These are phyloP conservation scores for Trochalopteron elliotii DNA, from an alignment of 2,113 vertebrate species.

Conservation along the genomic window DNA sequence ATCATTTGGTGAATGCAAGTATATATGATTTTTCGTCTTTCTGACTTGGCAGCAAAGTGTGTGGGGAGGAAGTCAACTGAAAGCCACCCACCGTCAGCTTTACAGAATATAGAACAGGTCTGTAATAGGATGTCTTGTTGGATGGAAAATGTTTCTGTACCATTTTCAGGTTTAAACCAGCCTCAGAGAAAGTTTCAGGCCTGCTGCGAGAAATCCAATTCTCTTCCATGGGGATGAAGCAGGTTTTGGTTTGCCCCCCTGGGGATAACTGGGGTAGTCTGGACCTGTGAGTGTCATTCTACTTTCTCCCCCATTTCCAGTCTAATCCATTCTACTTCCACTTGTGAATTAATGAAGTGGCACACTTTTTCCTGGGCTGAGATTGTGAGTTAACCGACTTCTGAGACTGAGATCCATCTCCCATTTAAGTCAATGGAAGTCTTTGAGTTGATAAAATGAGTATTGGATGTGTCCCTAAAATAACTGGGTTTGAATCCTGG, in stretches of 20 bases:
- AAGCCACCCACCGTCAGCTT: conserved; percentile 49
- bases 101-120: conserved; percentile 57
- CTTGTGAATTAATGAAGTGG: background rate
- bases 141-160: conserved; percentile 54
- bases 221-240: background rate
- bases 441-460: background rate
- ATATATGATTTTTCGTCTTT: conserved; percentile 12
- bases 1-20: conserved; percentile 50
- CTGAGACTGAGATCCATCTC: background rate
- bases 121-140: conserved; percentile 45
- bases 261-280: background rate
- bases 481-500: background rate
- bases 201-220: background rate
- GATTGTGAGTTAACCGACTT: background rate
- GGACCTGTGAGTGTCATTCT: background rate
- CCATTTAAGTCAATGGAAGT: background rate
- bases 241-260: background rate
- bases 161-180: conserved; percentile 49
- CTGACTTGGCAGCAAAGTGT: conserved; percentile 51
- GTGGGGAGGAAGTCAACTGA: conserved; percentile 57
- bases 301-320: background rate
- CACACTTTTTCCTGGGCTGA: background rate
- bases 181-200: background rate
- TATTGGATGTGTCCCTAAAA: conserved; percentile 20
- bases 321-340: background rate